Conservation (phyloP, 2,888 invertebrate species). For the Zygothrica quintamaculata region DNA sequence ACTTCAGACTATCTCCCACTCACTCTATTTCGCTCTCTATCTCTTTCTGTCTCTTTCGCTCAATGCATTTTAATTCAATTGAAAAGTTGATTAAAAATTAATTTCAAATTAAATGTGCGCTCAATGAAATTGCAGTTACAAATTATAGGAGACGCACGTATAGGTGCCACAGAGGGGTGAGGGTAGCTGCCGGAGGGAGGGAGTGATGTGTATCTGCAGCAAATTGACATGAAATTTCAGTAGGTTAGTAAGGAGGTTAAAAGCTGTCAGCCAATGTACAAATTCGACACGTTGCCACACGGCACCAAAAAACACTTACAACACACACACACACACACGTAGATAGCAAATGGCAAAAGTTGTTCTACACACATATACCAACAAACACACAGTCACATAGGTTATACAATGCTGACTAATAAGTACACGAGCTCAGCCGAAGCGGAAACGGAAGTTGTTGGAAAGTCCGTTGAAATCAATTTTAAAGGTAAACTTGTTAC, state of each 20-base stretch:
- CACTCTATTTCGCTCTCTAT: no score
- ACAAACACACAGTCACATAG: conserved; percentile 12
- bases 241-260: conserved; percentile 34
- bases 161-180: neutral
- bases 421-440: conserved; percentile 51
- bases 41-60: no score
- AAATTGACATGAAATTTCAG: conserved; percentile 55
- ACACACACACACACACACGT: conserved; percentile 13
- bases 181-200: neutral
- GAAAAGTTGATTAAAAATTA: conserved; percentile 70
- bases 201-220: conserved; percentile 7
- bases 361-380: conserved; percentile 27
- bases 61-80: conserved; percentile 70
- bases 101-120: conserved; percentile 73
- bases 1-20: no score
- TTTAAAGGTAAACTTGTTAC: conserved; percentile 73
- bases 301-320: conserved; percentile 1
- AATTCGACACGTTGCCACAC: conserved; percentile 39
- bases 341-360: conserved; percentile 58
- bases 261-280: conserved; percentile 42
- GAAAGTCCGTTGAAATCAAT: conserved; percentile 77
- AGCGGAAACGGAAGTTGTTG: conserved; percentile 77
- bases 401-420: conserved; percentile 55
- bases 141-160: neutral
- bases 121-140: conserved; percentile 61